phyloP scores from a whole-genome alignment of 2,113 vertebrate species.

The Pycnonotus jocosus region DNA sequence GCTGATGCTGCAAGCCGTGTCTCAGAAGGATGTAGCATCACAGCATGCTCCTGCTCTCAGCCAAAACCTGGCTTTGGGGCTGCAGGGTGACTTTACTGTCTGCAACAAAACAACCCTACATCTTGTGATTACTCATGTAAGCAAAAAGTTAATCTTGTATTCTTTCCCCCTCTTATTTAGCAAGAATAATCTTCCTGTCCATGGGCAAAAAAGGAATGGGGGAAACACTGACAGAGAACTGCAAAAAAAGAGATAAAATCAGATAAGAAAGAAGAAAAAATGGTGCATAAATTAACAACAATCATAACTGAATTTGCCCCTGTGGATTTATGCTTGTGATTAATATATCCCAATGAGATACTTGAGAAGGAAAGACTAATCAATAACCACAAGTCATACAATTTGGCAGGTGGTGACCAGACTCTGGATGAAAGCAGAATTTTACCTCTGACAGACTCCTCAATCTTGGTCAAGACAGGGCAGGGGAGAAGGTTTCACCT shows the following conservation, averaged over 20 bases:
- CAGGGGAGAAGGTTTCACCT: neutral
- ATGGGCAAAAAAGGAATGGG: neutral
- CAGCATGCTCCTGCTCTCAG: neutral
- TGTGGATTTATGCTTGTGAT: neutral
- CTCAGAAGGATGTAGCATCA: neutral
- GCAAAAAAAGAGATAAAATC: neutral
- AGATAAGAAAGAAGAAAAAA: neutral
- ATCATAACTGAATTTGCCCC: neutral
- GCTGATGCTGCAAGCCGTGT: neutral
- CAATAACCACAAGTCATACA: neutral
- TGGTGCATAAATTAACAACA: neutral
- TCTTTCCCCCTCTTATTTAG: neutral
- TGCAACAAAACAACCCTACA: neutral
- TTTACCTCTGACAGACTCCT: neutral
- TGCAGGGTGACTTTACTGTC: neutral
- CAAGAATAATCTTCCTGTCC: neutral
- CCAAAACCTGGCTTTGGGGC: neutral
- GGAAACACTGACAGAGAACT: neutral
- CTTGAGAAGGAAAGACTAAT: neutral
- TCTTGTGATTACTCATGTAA: neutral
- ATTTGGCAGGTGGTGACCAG: neutral
- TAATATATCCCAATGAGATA: neutral
- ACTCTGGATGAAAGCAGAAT: neutral
- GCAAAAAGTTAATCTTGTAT: neutral
- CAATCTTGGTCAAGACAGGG: neutral